A percentile compares a stretch with the other conserved stretches of the same genome.
Evolutionary conservation across 1,140 invertebrate species (phyloP).

Genomic region (Cyclina sinensis): DNA sequence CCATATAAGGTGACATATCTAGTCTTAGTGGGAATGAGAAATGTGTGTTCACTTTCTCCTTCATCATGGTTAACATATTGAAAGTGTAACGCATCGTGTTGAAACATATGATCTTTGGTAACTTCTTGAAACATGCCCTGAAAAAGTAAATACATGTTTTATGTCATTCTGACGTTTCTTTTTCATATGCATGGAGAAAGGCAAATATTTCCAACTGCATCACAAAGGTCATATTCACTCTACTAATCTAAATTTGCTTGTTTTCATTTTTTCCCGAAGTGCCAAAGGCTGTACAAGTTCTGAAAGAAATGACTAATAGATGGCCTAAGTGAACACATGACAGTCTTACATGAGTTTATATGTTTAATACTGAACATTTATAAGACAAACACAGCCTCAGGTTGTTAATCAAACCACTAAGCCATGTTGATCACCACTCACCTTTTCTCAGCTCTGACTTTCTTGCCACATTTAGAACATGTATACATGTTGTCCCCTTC

Average conservation of each 20-base stretch:
- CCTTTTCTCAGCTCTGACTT: constrained; percentile 97
- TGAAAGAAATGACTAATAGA: no score
- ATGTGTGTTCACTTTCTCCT: constrained; percentile 98
- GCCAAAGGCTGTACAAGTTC: no score
- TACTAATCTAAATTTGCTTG: no score
- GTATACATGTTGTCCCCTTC: constrained; percentile 99
- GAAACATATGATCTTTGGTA: constrained; percentile 97
- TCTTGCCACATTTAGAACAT: constrained; percentile 97
- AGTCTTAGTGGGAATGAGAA: constrained; percentile 98
- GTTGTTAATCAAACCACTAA: not conserved
- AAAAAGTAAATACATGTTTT: not conserved
- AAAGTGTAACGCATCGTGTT: constrained; percentile 99
- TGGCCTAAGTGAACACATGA: no score
- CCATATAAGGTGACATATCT: constrained; percentile 98
- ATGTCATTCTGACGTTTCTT: no score
- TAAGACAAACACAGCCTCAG: no score
- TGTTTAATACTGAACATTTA: no score
- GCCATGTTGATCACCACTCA: constrained; percentile 79
- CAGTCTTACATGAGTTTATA: no score
- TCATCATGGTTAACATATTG: constrained; percentile 98
- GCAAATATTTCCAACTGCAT: no score
- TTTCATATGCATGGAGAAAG: no score
- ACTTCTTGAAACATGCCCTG: constrained; percentile 97
- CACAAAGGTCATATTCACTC: no score
- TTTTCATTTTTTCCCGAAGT: no score